Base-by-base conservation (phyloP, 2,113 vertebrate genomes). In the Prolemur simus region DNA sequence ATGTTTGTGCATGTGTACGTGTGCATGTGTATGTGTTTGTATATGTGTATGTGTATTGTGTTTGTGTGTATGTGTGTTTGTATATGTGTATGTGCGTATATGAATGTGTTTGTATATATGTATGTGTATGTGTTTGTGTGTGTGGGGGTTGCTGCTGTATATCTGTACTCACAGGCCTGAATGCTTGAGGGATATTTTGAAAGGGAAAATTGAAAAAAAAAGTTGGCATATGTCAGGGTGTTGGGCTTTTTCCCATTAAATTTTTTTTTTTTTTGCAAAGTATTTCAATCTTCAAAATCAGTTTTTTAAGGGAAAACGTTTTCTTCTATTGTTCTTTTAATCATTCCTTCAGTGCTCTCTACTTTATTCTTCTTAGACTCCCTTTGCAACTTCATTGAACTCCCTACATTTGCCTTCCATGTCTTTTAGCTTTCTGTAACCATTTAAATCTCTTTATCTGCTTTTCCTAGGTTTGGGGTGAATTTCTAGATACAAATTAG, bases 201-300 rank as follows among this genome's bases (percentile, higher is more conserved):
- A 49, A 74, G 27, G 76, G 60, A 56, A 86, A 68, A 47, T 5
- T 77, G 17, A 78, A 81, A 83, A 73, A 27, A 73, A 27, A 9
- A 34, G 8, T 49, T 87, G 69, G 2, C 4, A n/a, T 94, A 68
- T 94, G 5, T 78, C 27, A 42, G 23, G 23, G 32, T 47, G 25
- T 1, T 66, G 13, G 83, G 34, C 83, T 95, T 63, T 74, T 29
- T 12, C 58, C 11, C 1, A 37, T 80, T 96, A 45, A 60, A 49
- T 71, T 87, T 86, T 76, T 29, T 29, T n/a, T 11, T 73, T 74
- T 81, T 52, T 64, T 42, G 82, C 21, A 93, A 89, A 93, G 64
- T 29, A 68, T 73, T 92, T 95, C 15, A 78, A 56, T n/a, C 54
- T 93, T 95, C 21, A 90, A 81, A 87, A 85, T 66, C 13, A 20